Percentiles rank a stretch among this genome's conserved stretches.
These are phyloP conservation scores for Agrilus mali DNA, from an alignment of 2,888 invertebrate species.

Conservation along the genomic window DNA sequence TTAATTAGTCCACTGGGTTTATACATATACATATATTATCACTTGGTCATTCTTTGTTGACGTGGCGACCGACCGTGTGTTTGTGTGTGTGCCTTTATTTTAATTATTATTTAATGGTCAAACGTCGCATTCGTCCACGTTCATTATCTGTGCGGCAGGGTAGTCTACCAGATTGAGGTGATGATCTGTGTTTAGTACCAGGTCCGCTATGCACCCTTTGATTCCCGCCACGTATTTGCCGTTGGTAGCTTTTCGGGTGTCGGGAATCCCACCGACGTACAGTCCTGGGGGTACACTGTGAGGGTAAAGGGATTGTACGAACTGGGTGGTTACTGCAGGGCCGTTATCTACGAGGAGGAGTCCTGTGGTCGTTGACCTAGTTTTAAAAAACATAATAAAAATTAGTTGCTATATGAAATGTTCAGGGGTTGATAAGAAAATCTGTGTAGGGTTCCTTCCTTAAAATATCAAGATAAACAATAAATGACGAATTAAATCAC, in stretches of 20 bases:
- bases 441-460: no score
- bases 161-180: conserved; percentile 37
- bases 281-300: conserved; percentile 82
- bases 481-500: no score
- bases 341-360: conserved; percentile 82
- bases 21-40: no score
- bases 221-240: conserved; percentile 42
- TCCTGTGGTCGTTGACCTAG: conserved; percentile 32
- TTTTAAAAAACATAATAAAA: no score
- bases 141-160: conserved; percentile 36
- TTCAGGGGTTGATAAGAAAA: no score
- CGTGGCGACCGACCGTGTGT: not conserved
- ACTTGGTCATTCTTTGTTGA: not conserved
- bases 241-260: conserved; percentile 26
- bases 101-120: conserved; percentile 2
- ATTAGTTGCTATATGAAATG: no score
- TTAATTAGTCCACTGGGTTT: not conserved
- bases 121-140: conserved; percentile 31
- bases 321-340: conserved; percentile 64
- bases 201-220: conserved; percentile 48
- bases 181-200: conserved; percentile 48
- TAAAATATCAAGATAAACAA: no score
- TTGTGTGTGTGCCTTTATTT: conserved; percentile 1
- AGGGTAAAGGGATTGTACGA: conserved; percentile 72
- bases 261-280: conserved; percentile 57